Conservation (phyloP, 2,888 invertebrate species). For the Conchocele bisecta region DNA sequence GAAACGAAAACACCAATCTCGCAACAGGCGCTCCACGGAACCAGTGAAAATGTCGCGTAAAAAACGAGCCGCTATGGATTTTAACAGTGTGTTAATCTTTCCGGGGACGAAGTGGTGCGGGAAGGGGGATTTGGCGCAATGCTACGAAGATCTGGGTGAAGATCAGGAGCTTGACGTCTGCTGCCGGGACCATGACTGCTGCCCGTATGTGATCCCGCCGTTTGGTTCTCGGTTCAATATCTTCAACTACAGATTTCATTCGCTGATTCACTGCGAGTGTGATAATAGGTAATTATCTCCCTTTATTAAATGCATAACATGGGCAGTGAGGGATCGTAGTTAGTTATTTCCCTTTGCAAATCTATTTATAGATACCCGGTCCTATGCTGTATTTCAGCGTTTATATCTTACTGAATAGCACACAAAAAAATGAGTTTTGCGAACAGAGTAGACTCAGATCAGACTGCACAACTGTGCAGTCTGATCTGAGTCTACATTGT, state of each 20-base stretch:
- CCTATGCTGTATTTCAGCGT: no score
- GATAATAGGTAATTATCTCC: conserved; percentile 88
- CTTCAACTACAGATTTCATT: conserved; percentile 95
- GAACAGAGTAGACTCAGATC: no score
- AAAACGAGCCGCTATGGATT: conserved; percentile 50
- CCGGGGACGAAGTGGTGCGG: conserved; percentile 98
- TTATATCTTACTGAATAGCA: no score
- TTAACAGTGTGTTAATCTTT: conserved; percentile 87
- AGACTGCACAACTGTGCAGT: no score
- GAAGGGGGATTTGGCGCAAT: conserved; percentile 91
- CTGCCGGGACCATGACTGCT: conserved; percentile 94
- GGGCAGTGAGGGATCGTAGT: no score
- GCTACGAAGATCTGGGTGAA: conserved; percentile 92
- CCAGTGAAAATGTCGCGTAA: conserved; percentile 39
- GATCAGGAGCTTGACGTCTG: conserved; percentile 93
- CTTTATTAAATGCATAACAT: no score
- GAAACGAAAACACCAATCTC: background rate
- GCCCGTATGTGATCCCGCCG: conserved; percentile 92
- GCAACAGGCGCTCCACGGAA: conserved; percentile 36
- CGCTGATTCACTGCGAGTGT: conserved; percentile 95
- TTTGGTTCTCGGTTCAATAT: conserved; percentile 92
- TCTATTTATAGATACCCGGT: no score
- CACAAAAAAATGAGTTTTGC: no score
- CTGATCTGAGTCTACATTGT: no score
- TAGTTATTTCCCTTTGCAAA: no score